Conservation (phyloP, 1,140 invertebrate genomes). For the Planococcus citri region DNA sequence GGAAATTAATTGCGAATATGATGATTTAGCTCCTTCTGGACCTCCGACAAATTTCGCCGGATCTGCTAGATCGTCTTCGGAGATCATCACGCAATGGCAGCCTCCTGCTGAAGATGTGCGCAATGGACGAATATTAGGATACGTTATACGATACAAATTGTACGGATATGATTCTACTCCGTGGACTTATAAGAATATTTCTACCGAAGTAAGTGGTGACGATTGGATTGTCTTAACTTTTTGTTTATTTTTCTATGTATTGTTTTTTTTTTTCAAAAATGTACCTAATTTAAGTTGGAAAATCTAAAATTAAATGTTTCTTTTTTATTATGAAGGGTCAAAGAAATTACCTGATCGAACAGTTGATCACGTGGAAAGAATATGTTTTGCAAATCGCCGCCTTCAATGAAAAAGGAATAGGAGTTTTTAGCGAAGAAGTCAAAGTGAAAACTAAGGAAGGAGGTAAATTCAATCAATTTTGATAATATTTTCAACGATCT, state of each 20-base stretch:
- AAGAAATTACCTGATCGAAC: conserved; percentile 80
- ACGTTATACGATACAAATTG: conserved; percentile 78
- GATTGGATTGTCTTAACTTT: background rate
- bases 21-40: conserved; percentile 63
- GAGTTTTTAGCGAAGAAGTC: conserved; percentile 79
- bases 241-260: too few relatives aligned
- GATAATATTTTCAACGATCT: conserved; percentile 11
- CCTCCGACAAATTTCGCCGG: conserved; percentile 80
- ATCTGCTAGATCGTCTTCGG: conserved; percentile 78
- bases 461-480: conserved; percentile 37
- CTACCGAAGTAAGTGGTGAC: conserved; percentile 51
- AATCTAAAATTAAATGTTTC: too few relatives aligned
- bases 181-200: conserved; percentile 81
- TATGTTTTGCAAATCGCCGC: conserved; percentile 95
- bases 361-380: conserved; percentile 94
- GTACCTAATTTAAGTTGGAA: too few relatives aligned
- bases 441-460: conserved; percentile 92
- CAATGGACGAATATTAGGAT: conserved; percentile 90
- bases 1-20: background rate
- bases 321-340: conserved; percentile 45
- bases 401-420: conserved; percentile 93
- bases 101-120: conserved; percentile 81
- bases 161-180: conserved; percentile 81
- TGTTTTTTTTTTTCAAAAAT: too few relatives aligned
- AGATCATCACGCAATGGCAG: conserved; percentile 97